Conservation (phyloP, 1,140 invertebrate genomes). For the Drosophila nigrodunni region DNA sequence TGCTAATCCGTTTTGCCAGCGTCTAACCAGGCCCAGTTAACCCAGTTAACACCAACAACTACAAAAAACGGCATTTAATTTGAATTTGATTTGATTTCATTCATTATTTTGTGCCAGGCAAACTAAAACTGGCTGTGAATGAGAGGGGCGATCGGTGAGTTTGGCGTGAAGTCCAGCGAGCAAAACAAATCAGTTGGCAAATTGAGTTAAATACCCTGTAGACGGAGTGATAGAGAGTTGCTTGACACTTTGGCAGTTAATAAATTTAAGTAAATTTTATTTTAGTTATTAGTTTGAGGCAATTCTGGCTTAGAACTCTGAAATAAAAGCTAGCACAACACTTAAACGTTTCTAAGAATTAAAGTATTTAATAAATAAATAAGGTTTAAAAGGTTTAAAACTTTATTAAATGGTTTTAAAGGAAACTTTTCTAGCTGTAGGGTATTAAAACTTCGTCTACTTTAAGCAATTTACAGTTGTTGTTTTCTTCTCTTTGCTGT, state of each 20-base stretch:
- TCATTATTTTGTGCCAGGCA: constrained; percentile 62
- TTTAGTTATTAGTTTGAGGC: no score
- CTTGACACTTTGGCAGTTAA: neutral
- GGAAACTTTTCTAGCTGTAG: neutral
- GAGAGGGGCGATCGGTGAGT: constrained; percentile 19
- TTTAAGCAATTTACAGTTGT: neutral
- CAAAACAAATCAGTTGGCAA: constrained; percentile 59
- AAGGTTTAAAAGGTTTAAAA: no score
- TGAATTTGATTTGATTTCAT: constrained; percentile 67
- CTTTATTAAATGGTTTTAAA: neutral
- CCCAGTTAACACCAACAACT: constrained; percentile 29
- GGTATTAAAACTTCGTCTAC: constrained; percentile 3
- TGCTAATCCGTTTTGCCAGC: constrained; percentile 24
- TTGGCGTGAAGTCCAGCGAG: constrained; percentile 31
- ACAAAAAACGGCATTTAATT: constrained; percentile 33
- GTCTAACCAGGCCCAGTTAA: constrained; percentile 74
- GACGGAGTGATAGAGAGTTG: neutral
- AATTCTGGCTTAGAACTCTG: no score
- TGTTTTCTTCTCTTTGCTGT: constrained; percentile 34
- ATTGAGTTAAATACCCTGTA: constrained; percentile 26
- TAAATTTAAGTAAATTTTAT: no score
- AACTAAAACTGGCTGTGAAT: constrained; percentile 13
- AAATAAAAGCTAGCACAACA: no score
- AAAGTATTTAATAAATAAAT: no score
- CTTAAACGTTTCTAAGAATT: no score